These are phyloP conservation scores for Eupleurogrammus muticus DNA, from an alignment of 2,797 vertebrate genomes.

Conservation along the genomic window DNA sequence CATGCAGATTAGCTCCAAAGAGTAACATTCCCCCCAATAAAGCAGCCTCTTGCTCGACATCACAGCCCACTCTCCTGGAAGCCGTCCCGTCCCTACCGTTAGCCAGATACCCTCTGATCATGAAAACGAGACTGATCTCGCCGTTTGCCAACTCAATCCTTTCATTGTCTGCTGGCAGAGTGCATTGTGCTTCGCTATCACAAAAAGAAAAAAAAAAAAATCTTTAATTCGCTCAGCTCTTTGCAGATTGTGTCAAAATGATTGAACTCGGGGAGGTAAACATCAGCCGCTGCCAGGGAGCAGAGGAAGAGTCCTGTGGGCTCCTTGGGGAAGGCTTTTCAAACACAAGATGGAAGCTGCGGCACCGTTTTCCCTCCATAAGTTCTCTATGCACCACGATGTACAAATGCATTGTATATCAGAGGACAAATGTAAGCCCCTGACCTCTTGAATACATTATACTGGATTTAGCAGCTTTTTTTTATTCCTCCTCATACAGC, in stretches of 20 bases:
- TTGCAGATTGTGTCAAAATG: slow-evolving; percentile 71
- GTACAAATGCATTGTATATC: slow-evolving; percentile 36
- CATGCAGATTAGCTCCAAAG: slow-evolving; percentile 53
- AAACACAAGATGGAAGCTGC: slow-evolving; percentile 19
- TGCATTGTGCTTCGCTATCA: slow-evolving; percentile 57
- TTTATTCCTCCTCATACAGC: slow-evolving; percentile 30
- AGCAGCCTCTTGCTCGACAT: slow-evolving; percentile 58
- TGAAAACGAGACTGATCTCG: slow-evolving; percentile 65
- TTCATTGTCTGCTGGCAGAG: slow-evolving; percentile 69
- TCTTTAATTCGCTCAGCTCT: slow-evolving; percentile 72
- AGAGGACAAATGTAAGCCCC: slow-evolving; percentile 7
- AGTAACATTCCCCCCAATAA: slow-evolving; percentile 41
- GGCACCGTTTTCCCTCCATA: background rate
- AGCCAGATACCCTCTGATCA: slow-evolving; percentile 65
- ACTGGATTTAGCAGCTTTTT: slow-evolving; percentile 32
- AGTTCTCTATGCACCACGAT: slow-evolving; percentile 1
- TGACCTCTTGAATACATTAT: slow-evolving; percentile 61
- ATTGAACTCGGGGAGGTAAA: slow-evolving; percentile 67
- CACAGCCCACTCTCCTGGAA: slow-evolving; percentile 64
- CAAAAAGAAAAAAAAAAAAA: slow-evolving; percentile 60
- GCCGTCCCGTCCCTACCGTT: slow-evolving; percentile 32
- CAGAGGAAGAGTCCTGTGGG: slow-evolving; percentile 19
- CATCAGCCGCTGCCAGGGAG: slow-evolving; percentile 37
- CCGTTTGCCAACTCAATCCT: slow-evolving; percentile 64
- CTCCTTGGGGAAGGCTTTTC: slow-evolving; percentile 22